phyloP scores from a whole-genome alignment of 2,113 vertebrate genomes.

The Silurus asotus region DNA sequence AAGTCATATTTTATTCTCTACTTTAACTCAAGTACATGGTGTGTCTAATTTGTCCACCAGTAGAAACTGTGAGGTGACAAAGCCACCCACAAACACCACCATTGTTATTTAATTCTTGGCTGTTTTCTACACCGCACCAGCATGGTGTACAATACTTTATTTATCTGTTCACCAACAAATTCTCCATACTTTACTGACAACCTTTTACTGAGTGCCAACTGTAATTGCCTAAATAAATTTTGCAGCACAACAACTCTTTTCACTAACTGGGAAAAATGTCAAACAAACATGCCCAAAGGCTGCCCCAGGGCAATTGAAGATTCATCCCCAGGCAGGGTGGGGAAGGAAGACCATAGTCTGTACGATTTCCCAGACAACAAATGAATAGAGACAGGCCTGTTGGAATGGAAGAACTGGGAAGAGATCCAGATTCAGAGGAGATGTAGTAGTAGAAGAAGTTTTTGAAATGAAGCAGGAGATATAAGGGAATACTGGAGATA shows the following conservation, averaged over 20 bases:
- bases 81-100: background rate
- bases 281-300: slow-evolving; percentile 24
- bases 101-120: background rate
- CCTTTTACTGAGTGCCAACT: slow-evolving; percentile 16
- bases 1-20: no score
- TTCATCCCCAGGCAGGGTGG: slow-evolving; percentile 22
- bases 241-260: slow-evolving; percentile 15
- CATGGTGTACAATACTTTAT: slow-evolving; percentile 8
- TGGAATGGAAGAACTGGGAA: slow-evolving; percentile 28
- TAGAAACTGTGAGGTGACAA: background rate
- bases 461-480: slow-evolving; percentile 10
- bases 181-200: background rate
- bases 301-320: slow-evolving; percentile 1
- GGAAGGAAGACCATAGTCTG: slow-evolving; percentile 43
- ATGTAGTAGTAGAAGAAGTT: background rate
- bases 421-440: slow-evolving; percentile 31
- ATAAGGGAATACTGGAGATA: slow-evolving; percentile 24
- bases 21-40: no score
- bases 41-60: no score
- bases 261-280: slow-evolving; percentile 33
- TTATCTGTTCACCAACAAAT: slow-evolving; percentile 9
- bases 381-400: slow-evolving; percentile 7
- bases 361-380: slow-evolving; percentile 41
- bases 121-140: background rate
- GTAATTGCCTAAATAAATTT: slow-evolving; percentile 15